A percentile compares a stretch with the other conserved stretches of the same genome.
Evolutionary conservation across 2,888 invertebrate genomes (phyloP).

Genomic region (Tortricodes alternella): DNA sequence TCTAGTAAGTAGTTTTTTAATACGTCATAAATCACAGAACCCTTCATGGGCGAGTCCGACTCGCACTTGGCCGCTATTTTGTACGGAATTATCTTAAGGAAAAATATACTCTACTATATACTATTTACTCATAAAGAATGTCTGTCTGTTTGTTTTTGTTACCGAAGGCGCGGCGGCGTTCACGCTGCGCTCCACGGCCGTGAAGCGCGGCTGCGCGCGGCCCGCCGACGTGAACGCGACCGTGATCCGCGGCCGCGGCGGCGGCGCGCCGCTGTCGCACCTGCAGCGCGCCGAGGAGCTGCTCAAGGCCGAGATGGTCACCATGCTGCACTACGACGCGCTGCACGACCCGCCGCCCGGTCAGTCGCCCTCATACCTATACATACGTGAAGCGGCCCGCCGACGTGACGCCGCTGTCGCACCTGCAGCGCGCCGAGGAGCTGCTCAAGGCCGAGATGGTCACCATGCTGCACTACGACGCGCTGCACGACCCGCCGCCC

Average conservation of each 20-base stretch:
- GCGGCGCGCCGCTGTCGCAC: conserved; percentile 90
- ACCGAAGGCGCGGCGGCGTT: conserved; percentile 85
- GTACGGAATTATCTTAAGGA: no score
- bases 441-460: conserved; percentile 98
- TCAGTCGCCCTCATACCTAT: conserved; percentile 37
- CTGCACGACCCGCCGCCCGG: conserved; percentile 87
- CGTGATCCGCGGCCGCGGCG: conserved; percentile 89
- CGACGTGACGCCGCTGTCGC: conserved; percentile 92
- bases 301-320: conserved; percentile 97
- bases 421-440: conserved; percentile 97
- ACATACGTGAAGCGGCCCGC: no score
- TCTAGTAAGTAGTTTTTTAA: no score
- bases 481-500: conserved; percentile 87
- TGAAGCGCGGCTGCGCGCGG: conserved; percentile 92
- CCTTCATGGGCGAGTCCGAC: no score
- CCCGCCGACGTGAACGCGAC: conserved; percentile 93
- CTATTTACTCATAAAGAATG: no score
- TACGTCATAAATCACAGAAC: no score
- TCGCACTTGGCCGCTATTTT: no score
- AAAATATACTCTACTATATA: no score
- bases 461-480: conserved; percentile 96
- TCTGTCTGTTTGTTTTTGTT: no score
- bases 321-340: conserved; percentile 96
- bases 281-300: conserved; percentile 97
- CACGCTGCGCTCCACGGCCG: conserved; percentile 90